phyloP scores from a whole-genome alignment of 1,140 invertebrate genomes.

The Lordiphosa collinella region DNA sequence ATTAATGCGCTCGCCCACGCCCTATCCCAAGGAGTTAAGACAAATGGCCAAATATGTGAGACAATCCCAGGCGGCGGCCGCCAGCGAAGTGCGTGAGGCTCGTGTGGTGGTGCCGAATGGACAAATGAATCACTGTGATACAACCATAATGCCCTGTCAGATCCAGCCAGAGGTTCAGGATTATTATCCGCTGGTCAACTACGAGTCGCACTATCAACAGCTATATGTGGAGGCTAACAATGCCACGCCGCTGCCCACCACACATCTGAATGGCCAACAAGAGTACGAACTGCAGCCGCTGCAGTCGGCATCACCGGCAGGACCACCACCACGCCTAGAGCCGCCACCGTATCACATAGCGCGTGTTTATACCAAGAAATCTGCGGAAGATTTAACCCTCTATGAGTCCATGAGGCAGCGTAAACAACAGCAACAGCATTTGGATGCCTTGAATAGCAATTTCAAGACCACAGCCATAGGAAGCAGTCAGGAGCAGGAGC shows the following conservation, averaged over 20 bases:
- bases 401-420: conserved; percentile 67
- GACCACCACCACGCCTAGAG: conserved; percentile 55
- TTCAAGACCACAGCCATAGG: conserved; percentile 68
- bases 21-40: conserved; percentile 94
- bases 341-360: conserved; percentile 87
- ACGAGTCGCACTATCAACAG: conserved; percentile 61
- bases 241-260: conserved; percentile 52
- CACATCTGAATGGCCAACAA: conserved; percentile 63
- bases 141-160: conserved; percentile 22
- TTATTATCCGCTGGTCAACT: conserved; percentile 63
- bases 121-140: conserved; percentile 67
- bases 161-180: conserved; percentile 45
- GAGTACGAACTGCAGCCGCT: conserved; percentile 60
- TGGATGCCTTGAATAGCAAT: conserved; percentile 63
- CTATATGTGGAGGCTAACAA: conserved; percentile 59
- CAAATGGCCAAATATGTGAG: conserved; percentile 88
- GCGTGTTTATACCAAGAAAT: conserved; percentile 85
- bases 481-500: conserved; percentile 26
- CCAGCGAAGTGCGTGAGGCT: conserved; percentile 60
- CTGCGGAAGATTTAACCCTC: conserved; percentile 79
- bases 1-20: conserved; percentile 91
- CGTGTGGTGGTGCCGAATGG: conserved; percentile 65
- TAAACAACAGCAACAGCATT: conserved; percentile 54
- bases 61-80: conserved; percentile 43
- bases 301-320: conserved; percentile 52